Conservation (phyloP, 2,113 vertebrate genomes). For the Paedocypris sp. region DNA sequence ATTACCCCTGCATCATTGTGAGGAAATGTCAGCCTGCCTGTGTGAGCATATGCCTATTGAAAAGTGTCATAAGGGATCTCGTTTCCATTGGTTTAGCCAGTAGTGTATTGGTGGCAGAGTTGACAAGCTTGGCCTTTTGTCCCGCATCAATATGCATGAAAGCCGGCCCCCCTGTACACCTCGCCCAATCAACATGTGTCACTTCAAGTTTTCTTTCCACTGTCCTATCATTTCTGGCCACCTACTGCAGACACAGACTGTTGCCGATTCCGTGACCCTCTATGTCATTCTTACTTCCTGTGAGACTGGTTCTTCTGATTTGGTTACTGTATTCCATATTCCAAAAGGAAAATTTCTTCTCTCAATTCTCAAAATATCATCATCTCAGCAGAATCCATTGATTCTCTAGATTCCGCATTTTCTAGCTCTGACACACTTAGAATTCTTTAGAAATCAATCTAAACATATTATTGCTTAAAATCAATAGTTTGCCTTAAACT, state of each 20-base stretch:
- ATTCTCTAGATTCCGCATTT: too few species aligned
- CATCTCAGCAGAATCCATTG: neutral
- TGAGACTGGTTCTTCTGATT: neutral
- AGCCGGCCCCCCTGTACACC: slow-evolving; percentile 12
- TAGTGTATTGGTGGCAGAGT: slow-evolving; percentile 7
- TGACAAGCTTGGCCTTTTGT: slow-evolving; percentile 30
- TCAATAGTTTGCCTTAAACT: too few species aligned
- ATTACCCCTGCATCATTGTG: slow-evolving; percentile 37
- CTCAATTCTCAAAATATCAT: neutral
- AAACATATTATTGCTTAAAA: too few species aligned
- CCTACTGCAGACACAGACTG: slow-evolving; percentile 24
- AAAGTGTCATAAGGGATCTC: slow-evolving; percentile 11
- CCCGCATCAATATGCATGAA: slow-evolving; percentile 4
- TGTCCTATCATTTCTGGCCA: slow-evolving; percentile 4
- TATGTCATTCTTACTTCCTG: slow-evolving; percentile 30
- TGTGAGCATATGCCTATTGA: slow-evolving; percentile 8
- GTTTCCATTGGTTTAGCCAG: neutral
- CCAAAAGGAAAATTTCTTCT: neutral
- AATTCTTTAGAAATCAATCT: too few species aligned
- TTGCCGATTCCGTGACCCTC: slow-evolving; percentile 36
- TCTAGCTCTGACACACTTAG: too few species aligned
- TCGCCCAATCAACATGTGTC: slow-evolving; percentile 32
- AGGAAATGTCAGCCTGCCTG: slow-evolving; percentile 37
- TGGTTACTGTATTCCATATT: neutral
- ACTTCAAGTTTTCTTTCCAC: slow-evolving; percentile 29